phyloP scores from a whole-genome alignment of 2,888 invertebrate genomes.

The Dolichomitus sp. region DNA sequence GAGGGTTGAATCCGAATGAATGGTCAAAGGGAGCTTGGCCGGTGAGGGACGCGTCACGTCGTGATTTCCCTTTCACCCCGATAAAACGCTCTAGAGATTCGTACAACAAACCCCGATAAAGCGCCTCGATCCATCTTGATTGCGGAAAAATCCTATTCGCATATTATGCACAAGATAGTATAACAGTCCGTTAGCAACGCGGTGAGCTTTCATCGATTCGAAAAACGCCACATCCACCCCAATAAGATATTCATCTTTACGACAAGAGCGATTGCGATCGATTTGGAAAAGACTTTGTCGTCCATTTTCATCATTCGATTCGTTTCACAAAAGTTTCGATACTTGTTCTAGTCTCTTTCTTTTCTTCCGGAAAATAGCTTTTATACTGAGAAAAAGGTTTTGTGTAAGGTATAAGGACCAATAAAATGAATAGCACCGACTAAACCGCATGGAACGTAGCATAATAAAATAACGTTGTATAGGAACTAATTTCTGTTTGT shows the following conservation, averaged over 20 bases:
- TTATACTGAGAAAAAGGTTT: neutral
- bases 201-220: conserved; percentile 25
- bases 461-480: too few species aligned
- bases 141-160: conserved; percentile 37
- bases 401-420: too few species aligned
- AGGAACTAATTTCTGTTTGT: too few species aligned
- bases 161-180: conserved; percentile 18
- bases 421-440: too few species aligned
- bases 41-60: conserved; percentile 26
- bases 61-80: conserved; percentile 54
- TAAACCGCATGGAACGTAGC: too few species aligned
- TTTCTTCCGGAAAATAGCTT: conserved; percentile 17
- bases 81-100: conserved; percentile 41
- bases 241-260: neutral
- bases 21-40: conserved; percentile 23
- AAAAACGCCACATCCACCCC: neutral
- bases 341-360: neutral
- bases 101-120: conserved; percentile 39
- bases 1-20: conserved; percentile 49
- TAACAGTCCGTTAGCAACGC: conserved; percentile 3
- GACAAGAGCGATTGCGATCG: neutral
- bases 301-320: conserved; percentile 31
- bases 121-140: conserved; percentile 38
- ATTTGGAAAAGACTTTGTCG: neutral
- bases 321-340: neutral